A percentile compares a stretch with the other conserved stretches of the same genome.
phyloP scores from a whole-genome alignment of 2,888 invertebrate species.

The Andrena fulva region DNA sequence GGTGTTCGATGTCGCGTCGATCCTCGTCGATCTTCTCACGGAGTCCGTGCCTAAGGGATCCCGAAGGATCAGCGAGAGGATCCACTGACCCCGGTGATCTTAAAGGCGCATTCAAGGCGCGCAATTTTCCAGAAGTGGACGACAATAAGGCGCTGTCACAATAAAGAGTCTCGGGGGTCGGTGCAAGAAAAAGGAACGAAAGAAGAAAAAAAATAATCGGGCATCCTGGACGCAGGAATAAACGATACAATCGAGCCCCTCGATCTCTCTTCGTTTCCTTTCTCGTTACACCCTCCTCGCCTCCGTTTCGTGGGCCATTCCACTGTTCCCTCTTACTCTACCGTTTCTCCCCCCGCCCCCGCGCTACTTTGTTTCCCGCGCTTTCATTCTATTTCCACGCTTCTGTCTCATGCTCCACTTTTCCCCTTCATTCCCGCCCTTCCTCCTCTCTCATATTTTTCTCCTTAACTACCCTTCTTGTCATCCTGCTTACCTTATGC shows the following conservation, averaged over 20 bases:
- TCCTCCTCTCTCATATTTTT: too few species aligned
- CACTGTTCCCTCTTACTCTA: background rate
- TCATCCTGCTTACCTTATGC: too few species aligned
- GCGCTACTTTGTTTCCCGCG: background rate
- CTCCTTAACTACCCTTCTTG: too few species aligned
- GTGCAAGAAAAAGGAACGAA: constrained; percentile 36
- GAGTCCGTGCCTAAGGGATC: constrained; percentile 47
- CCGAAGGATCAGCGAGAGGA: constrained; percentile 57
- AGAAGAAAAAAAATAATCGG: constrained; percentile 73
- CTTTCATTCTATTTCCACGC: background rate
- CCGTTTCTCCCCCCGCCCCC: background rate
- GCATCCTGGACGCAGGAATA: constrained; percentile 74
- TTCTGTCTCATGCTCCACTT: too few species aligned
- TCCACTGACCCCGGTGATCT: constrained; percentile 69
- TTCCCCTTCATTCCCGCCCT: too few species aligned
- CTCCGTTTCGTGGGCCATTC: background rate
- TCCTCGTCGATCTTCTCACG: constrained; percentile 53
- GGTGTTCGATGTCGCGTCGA: constrained; percentile 56
- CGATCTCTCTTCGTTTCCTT: constrained; percentile 57
- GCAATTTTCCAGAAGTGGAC: constrained; percentile 81
- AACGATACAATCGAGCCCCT: constrained; percentile 80
- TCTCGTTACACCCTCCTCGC: constrained; percentile 16
- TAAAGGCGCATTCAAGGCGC: constrained; percentile 71
- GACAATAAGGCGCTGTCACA: constrained; percentile 80
- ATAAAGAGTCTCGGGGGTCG: constrained; percentile 71